These are phyloP conservation scores for Rotaria sp. DNA, from an alignment of 2,888 invertebrate species.

Conservation along the genomic window DNA sequence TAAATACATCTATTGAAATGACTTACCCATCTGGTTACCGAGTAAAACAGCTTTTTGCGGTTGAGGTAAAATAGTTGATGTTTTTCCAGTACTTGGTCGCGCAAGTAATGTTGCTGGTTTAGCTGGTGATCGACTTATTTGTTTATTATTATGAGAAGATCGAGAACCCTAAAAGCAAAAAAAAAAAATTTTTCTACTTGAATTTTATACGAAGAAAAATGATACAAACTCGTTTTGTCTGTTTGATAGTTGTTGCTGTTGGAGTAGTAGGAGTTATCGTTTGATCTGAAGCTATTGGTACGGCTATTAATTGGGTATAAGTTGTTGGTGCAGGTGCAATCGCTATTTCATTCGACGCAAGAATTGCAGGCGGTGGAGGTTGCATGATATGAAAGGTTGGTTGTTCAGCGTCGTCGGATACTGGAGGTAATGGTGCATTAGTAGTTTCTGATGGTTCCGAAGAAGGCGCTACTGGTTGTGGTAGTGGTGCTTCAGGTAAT, in stretches of 20 bases:
- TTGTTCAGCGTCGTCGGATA: too few relatives aligned
- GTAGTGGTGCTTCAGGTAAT: too few relatives aligned
- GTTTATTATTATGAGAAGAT: neutral
- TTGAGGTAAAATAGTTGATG: slow-evolving; percentile 18
- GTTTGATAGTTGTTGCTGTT: neutral
- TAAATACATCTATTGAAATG: neutral
- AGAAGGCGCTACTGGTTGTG: too few relatives aligned
- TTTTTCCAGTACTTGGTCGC: neutral
- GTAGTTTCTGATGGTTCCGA: too few relatives aligned
- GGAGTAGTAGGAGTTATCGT: too few relatives aligned
- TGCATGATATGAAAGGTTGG: too few relatives aligned
- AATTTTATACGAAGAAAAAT: neutral
- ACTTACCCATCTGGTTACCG: neutral
- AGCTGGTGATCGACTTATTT: neutral
- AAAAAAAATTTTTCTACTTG: neutral
- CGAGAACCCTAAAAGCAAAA: neutral
- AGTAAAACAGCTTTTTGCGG: slow-evolving; percentile 1
- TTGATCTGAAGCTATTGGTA: neutral
- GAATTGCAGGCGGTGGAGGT: too few relatives aligned
- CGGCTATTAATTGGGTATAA: neutral
- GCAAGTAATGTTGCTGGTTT: slow-evolving; percentile 9
- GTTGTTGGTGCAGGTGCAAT: neutral
- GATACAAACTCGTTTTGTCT: neutral
- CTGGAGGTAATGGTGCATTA: too few relatives aligned
- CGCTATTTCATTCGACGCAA: too few relatives aligned